phyloP scores from a whole-genome alignment of 2,113 vertebrate genomes.

The Corythaixoides concolor region DNA sequence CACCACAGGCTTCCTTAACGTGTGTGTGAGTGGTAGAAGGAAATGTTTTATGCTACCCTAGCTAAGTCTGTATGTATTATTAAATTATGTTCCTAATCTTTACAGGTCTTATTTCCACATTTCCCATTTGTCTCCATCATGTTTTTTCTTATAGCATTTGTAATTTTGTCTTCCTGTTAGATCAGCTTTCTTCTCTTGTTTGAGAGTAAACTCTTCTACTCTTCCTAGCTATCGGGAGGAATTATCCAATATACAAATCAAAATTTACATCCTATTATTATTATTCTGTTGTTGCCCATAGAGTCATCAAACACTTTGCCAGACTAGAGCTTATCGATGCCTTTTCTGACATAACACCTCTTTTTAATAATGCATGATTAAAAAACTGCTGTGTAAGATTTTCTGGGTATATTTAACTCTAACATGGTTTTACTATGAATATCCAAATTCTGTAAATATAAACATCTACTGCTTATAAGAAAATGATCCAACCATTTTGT shows the following conservation, averaged over 20 bases:
- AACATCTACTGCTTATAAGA: not conserved
- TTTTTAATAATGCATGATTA: not conserved
- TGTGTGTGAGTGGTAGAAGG: not conserved
- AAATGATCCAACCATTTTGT: not conserved
- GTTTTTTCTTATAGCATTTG: not conserved
- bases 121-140: not conserved
- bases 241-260: not conserved
- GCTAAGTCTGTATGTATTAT: not conserved
- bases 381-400: not conserved
- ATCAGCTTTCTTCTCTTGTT: not conserved
- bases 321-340: not conserved
- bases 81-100: not conserved
- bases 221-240: not conserved
- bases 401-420: not conserved
- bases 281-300: not conserved
- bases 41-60: not conserved
- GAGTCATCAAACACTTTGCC: not conserved
- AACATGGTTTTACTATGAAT: not conserved
- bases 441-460: not conserved
- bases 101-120: not conserved
- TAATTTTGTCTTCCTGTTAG: not conserved
- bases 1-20: not conserved
- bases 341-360: not conserved
- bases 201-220: not conserved
- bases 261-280: not conserved